Conservation (phyloP, 2,888 invertebrate genomes). For the Tachystola acroxantha region DNA sequence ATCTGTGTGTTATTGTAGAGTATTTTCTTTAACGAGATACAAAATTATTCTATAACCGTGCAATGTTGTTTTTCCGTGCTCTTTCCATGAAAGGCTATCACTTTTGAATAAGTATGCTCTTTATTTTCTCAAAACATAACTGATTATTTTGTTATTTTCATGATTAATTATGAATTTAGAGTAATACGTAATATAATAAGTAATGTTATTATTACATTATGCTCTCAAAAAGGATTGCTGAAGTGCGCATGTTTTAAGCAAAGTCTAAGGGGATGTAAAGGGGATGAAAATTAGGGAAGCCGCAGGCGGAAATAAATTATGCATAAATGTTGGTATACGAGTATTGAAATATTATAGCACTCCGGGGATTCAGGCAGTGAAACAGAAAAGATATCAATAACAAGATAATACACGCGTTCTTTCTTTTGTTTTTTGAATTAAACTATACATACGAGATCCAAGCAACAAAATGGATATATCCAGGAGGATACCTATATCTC, state of each 20-base stretch:
- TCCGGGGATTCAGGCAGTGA: slow-evolving; percentile 1
- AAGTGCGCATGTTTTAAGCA: background rate
- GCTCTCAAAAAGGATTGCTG: too few species aligned
- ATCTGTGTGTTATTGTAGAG: too few species aligned
- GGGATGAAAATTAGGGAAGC: slow-evolving; percentile 3
- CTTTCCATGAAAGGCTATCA: background rate
- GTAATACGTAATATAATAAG: too few species aligned
- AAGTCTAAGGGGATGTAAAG: background rate
- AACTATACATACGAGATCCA: too few species aligned
- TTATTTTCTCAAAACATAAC: too few species aligned
- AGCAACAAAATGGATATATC: too few species aligned
- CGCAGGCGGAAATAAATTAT: slow-evolving; percentile 7
- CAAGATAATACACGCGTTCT: background rate
- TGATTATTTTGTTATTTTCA: too few species aligned
- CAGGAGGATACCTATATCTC: too few species aligned
- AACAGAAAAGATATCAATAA: background rate
- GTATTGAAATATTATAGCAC: slow-evolving; percentile 7
- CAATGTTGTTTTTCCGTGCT: background rate
- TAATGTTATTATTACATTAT: too few species aligned
- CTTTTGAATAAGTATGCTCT: too few species aligned
- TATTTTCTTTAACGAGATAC: background rate
- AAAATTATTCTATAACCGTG: background rate
- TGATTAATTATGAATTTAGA: too few species aligned
- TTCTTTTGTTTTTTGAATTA: too few species aligned
- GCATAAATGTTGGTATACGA: slow-evolving; percentile 3